A percentile compares a stretch with the other conserved stretches of the same genome.
phyloP scores from a whole-genome alignment of 1,140 invertebrate species.

The Druon quercuslanigerum region DNA sequence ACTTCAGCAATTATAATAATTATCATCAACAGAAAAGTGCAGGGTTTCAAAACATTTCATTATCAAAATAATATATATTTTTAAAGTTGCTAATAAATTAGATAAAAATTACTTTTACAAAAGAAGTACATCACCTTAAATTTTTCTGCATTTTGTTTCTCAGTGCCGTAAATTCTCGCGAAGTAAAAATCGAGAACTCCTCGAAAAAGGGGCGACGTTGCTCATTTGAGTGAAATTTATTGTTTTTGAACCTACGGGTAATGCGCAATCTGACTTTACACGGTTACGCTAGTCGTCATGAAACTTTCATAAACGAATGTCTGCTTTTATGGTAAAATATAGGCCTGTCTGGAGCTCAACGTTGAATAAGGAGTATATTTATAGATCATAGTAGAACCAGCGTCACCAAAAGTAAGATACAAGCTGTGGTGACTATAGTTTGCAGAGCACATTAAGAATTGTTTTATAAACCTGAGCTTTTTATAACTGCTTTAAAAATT shows the following conservation, averaged over 20 bases:
- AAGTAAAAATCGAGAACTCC: slow-evolving; percentile 29
- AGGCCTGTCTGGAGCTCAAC: slow-evolving; percentile 50
- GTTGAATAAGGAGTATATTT: slow-evolving; percentile 55
- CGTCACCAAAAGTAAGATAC: slow-evolving; percentile 4
- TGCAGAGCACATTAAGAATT: background rate
- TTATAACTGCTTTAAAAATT: too few relatives aligned
- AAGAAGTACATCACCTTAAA: background rate
- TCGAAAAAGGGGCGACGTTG: slow-evolving; percentile 28
- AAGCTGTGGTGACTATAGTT: background rate
- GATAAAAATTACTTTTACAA: background rate
- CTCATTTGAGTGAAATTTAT: slow-evolving; percentile 27
- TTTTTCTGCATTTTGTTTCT: slow-evolving; percentile 15
- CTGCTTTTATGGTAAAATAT: slow-evolving; percentile 66
- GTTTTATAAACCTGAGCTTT: background rate
- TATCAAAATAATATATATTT: too few relatives aligned
- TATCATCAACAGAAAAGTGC: too few relatives aligned
- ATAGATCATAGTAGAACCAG: slow-evolving; percentile 50
- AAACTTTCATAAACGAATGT: slow-evolving; percentile 68
- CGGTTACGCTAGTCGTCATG: slow-evolving; percentile 54
- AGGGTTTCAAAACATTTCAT: too few relatives aligned
- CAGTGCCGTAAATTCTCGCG: background rate
- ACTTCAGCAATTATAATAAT: too few relatives aligned
- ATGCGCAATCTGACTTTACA: slow-evolving; percentile 53
- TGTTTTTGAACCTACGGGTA: slow-evolving; percentile 38
- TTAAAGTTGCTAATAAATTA: background rate